Evolutionary conservation across 2,797 vertebrate genomes (phyloP), one percentile per base, ranked within the genome.

Genomic region (Diplodus puntazzo): DNA sequence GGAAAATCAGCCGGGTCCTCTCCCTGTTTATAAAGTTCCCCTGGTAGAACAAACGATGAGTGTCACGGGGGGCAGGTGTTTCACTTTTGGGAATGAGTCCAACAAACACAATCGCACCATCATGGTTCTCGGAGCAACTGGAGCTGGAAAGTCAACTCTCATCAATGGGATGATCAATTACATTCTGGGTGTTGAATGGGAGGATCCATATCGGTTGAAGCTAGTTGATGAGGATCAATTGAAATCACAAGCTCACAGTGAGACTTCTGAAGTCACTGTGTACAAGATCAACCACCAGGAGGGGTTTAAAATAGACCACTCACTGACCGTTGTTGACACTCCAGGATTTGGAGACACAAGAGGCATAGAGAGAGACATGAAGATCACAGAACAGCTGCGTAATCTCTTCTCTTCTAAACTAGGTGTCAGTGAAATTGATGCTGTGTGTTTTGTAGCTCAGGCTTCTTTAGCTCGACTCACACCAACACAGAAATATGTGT

Each of bases 261-360:
- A 87, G 68, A 89, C 87, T 0, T 75, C 79, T 27, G 54, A 76
- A 9, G 73, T 88, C 42, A 43, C 42, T 43, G 55, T 58, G 18
- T 58, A 17, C 27, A 58, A 43, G 10, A 43, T 43, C 49, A 23
- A 85, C 53, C 14, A 82, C 6, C 20, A 18, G 14, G 18, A 88
- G 3, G 62, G 21, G 0, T 86, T 83, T 27, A 1, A 58, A 18
- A 69, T 82, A 4, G 55, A 70, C 0, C 46, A 27, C 34, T 90
- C 91, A 0, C 55, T 92, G 12, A 92, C 89, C 21, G 81, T 92
- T 1, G 39, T 92, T 1, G 89, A 91, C 34, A 92, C 85, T 12
- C 74, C 69, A 27, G 63, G 79, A 0, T 81, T 77, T 52, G 69
- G 79, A 72, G 69, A 73, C 2, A 68, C 69, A 17, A 59, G 69